phyloP scores from a whole-genome alignment of 2,113 vertebrate genomes.

The Hiodon alosoides region DNA sequence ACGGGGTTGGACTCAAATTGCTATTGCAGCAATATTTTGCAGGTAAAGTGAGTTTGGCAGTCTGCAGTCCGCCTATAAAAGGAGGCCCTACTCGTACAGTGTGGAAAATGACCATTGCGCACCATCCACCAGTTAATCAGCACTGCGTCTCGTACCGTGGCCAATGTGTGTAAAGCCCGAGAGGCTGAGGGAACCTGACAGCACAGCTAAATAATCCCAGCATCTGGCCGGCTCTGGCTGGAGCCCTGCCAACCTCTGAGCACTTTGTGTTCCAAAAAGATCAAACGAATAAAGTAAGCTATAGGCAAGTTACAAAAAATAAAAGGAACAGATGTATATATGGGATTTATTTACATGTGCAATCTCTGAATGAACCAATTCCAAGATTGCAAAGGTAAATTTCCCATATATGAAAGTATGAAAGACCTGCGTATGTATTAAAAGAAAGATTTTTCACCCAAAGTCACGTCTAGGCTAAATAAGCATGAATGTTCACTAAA shows the following conservation, averaged over 20 bases:
- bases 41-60: too few species aligned
- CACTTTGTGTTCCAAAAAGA: conserved; percentile 23
- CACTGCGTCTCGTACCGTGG: not conserved
- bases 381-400: conserved; percentile 15
- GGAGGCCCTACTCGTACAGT: not conserved
- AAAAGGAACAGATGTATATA: conserved; percentile 27
- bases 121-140: not conserved
- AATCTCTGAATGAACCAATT: conserved; percentile 13
- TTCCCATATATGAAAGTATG: not conserved
- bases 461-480: conserved; percentile 13
- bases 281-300: conserved; percentile 23
- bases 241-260: conserved; percentile 24
- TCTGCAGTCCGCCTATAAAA: too few species aligned
- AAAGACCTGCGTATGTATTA: conserved; percentile 16
- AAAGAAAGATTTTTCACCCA: not conserved
- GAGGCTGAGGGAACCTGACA: not conserved
- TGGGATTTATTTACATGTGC: conserved; percentile 18
- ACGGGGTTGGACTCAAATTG: too few species aligned
- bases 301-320: conserved; percentile 26
- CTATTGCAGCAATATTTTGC: too few species aligned
- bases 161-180: not conserved
- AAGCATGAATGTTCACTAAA: conserved; percentile 9
- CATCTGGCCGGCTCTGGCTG: conserved; percentile 16
- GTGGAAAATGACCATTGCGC: not conserved
- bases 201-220: conserved; percentile 14